phyloP scores from a whole-genome alignment of 2,888 invertebrate species.

The Hydrotaea cyrtoneurina region DNA sequence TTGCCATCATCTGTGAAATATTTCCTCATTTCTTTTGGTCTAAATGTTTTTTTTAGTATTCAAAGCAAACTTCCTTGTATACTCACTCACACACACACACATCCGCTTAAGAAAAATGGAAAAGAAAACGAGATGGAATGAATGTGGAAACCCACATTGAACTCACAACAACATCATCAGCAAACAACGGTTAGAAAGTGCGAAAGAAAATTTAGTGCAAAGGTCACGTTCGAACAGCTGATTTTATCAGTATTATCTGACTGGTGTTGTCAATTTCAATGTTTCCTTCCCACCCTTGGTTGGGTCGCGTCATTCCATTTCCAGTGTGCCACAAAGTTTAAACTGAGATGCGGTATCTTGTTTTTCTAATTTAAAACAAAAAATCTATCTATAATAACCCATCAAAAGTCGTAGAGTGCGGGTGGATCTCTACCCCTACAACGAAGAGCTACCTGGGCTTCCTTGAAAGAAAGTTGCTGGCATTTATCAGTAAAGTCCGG shows the following conservation, averaged over 20 bases:
- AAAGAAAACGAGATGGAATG: neutral
- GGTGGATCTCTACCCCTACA: too few relatives aligned
- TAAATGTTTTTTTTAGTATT: neutral
- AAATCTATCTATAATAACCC: neutral
- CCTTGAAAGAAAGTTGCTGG: too few relatives aligned
- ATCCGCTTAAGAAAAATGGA: neutral
- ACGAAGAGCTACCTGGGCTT: too few relatives aligned
- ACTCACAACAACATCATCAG: neutral
- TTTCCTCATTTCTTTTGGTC: neutral
- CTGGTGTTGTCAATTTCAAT: slow-evolving; percentile 59
- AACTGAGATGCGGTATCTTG: neutral
- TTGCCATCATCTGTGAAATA: neutral
- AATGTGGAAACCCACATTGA: neutral
- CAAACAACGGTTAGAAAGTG: neutral
- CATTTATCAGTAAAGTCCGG: too few relatives aligned
- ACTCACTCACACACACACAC: neutral
- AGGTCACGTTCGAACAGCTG: slow-evolving; percentile 65
- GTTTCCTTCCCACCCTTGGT: neutral
- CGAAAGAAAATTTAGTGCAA: slow-evolving; percentile 43
- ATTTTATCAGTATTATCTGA: slow-evolving; percentile 62
- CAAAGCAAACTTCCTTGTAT: neutral
- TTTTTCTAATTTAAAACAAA: slow-evolving; percentile 10
- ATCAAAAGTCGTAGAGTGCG: neutral
- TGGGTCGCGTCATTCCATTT: neutral
- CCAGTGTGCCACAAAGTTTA: neutral